Evolutionary conservation across 2,113 vertebrate genomes (phyloP), one percentile per base, ranked within the genome.

Genomic region (Hepsetus odoe): DNA sequence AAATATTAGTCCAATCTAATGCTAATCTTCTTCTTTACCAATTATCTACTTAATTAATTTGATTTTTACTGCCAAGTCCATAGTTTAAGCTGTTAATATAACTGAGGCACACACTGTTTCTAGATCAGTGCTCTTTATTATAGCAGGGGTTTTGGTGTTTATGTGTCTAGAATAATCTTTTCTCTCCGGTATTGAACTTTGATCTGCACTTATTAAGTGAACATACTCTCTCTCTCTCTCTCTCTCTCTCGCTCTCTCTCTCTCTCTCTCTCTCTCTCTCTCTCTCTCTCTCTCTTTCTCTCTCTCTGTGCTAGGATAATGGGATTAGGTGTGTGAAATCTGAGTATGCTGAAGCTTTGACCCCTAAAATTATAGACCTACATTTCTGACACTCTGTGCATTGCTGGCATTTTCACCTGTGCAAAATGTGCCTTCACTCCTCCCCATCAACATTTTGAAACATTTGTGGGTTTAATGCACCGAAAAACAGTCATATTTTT

Each of bases 251-350:
- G 13, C 14, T 16, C 12, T 30, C 55, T 58, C 2, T 58, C 55
- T 30, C 1, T 59, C 40, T 16, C n/a, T 67, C 26, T 55, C 68
- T 65, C 33, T 56, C 35, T 32, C 11, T 26, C 62, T 53, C 12
- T 61, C 40, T 35, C 46, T 56, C 33, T 56, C 10, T 49, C 51
- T 46, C 13, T 42, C 61, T 61, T 40, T 22, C n/a, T 55, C 13
- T 42, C 51, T 46, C 13, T 42, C 61, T 61, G 30, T 22, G 14
- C 44, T 8, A 32, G 4, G 14, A 56, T 77, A 35, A 77, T 64
- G 38, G 9, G 61, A 73, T 82, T 55, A 69, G 33, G 26, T 16
- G n/a, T 55, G 40, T 74, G 56, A 67, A 73, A 80, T 33, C 38
- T 26, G 77, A 80, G 61, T 11, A 28, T 22, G 22, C 40, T 40